Base-by-base conservation (phyloP, 2,888 invertebrate species). In the Leucoptera coffeella region DNA sequence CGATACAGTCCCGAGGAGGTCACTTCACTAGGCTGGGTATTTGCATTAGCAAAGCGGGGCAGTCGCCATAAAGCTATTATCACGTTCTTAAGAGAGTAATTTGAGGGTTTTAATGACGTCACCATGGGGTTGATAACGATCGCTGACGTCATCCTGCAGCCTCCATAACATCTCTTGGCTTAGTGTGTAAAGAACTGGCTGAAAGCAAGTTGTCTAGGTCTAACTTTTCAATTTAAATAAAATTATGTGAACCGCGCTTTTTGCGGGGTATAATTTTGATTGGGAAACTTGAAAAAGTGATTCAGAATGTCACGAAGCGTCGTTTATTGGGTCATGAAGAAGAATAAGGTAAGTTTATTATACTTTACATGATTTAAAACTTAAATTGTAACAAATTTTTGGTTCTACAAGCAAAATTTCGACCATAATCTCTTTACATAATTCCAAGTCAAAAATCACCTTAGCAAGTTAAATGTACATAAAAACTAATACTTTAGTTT, bases 71-170 rank as follows among this genome's bases (percentile, higher is more conserved):
- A 23, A 23, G 9, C 23, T 23, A 23, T 7, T 14, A 12, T 8
- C 23, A 8, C 14, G 14, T 23, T 14, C 23, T 10, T 12, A 8
- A 25, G 9, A 13, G 57, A 55, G 53, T n/a, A 51, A 33, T 33
- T 31, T 64, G 62, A 64, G 58, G 60, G 58, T 61, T 61, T 31
- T 39, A 32, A 27, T 30, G 32, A 32, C 38, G 36, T 36, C 37
- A 38, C 29, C 38, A 52, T 54, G 56, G 49, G 50, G 47, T 38
- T 27, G 33, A n/a, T 51, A 59, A 59, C 59, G 58, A 58, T 52
- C 48, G 41, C 34, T 65, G 67, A 65, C 65, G 62, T 67, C 65
- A 62, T 33, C 31, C 32, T 38, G 36, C 39, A 38, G 41, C 36
- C 40, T 41, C 42, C 50, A 49, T 54, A n/a, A n/a, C n/a, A n/a